These are phyloP conservation scores for Pseudachorutes palmiensis DNA, from an alignment of 1,140 invertebrate species.

Conservation along the genomic window DNA sequence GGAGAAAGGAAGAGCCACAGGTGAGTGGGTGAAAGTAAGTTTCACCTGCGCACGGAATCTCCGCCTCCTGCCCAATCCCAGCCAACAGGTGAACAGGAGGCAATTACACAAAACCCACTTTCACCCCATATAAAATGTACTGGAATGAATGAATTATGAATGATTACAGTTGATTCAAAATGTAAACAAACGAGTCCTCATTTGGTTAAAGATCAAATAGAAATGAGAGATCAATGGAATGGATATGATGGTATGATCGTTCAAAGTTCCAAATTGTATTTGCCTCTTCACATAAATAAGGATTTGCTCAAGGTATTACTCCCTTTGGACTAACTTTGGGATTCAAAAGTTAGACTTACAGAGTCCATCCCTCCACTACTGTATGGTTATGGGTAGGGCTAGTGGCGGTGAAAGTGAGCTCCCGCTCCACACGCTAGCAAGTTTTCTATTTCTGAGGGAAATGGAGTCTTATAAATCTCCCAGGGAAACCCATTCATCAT, in stretches of 20 bases:
- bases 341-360: constrained; percentile 1
- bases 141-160: no score
- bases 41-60: not conserved
- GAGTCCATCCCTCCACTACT: no score
- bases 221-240: no score
- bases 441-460: no score
- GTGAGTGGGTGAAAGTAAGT: not conserved
- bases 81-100: not conserved
- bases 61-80: not conserved
- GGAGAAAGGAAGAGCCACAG: no score
- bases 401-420: constrained; percentile 8
- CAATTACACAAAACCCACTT: not conserved
- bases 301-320: not conserved
- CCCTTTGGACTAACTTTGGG: not conserved
- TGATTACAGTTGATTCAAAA: no score
- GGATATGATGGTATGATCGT: no score
- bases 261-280: constrained; percentile 2
- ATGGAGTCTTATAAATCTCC: constrained; percentile 38
- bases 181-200: no score
- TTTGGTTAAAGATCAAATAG: no score
- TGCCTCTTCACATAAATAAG: not conserved
- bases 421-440: no score
- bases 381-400: no score
- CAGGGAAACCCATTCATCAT: constrained; percentile 40
- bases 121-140: no score